phyloP scores from a whole-genome alignment of 1,140 invertebrate genomes.

The Pantala flavescens region DNA sequence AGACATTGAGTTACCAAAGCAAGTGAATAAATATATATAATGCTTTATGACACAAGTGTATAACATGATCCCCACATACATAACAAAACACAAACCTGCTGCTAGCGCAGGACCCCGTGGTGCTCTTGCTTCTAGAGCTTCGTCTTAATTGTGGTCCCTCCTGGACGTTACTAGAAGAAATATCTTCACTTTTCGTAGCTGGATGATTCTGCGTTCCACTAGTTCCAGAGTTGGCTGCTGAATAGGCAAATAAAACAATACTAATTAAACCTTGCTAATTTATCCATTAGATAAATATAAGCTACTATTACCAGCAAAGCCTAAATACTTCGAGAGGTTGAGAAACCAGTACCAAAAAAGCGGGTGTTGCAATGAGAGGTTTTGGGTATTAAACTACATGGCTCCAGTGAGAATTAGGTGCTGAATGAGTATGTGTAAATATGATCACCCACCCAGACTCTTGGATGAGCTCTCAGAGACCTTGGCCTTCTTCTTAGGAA shows the following conservation, averaged over 20 bases:
- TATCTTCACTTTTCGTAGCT: background rate
- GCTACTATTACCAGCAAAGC: background rate
- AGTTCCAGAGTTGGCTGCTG: background rate
- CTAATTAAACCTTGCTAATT: background rate
- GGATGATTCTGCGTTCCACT: background rate
- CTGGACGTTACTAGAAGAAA: background rate
- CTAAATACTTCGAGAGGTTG: background rate
- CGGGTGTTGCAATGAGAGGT: constrained; percentile 3
- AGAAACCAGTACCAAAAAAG: background rate
- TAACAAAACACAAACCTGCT: constrained; percentile 40
- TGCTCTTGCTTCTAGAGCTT: constrained; percentile 38
- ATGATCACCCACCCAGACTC: constrained; percentile 18
- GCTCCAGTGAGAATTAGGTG: background rate
- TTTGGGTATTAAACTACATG: background rate
- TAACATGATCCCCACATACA: too few species aligned
- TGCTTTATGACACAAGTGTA: too few species aligned
- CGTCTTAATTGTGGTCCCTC: constrained; percentile 28
- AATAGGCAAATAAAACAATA: background rate
- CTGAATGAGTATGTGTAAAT: constrained; percentile 4
- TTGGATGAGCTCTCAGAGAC: constrained; percentile 18
- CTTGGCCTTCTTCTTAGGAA: constrained; percentile 24
- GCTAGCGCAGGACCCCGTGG: constrained; percentile 66
- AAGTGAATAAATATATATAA: too few species aligned
- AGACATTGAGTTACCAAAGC: too few species aligned
- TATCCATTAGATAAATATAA: background rate